A percentile compares a stretch with the other conserved stretches of the same genome.
These are phyloP conservation scores for Drosophila kepulauana DNA, from an alignment of 1,140 invertebrate genomes.

Conservation along the genomic window DNA sequence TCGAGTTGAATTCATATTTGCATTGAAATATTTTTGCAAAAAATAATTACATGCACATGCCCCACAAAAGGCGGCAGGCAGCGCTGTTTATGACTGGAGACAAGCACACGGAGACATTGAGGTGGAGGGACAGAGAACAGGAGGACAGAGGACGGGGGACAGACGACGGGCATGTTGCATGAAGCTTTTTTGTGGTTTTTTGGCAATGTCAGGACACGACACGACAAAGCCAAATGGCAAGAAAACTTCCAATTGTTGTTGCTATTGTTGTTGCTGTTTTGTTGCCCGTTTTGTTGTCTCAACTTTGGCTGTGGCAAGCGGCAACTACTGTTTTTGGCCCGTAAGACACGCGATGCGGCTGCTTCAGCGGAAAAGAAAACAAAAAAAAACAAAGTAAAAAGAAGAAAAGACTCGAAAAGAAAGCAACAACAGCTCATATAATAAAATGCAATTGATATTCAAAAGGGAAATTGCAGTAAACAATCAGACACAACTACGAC, in stretches of 20 bases:
- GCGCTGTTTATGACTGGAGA: constrained; percentile 72
- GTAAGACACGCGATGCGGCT: constrained; percentile 55
- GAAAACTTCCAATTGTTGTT: constrained; percentile 39
- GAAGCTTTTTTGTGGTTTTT: constrained; percentile 65
- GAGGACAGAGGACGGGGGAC: constrained; percentile 20
- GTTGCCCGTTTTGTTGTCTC: constrained; percentile 12
- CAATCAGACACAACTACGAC: constrained; percentile 36
- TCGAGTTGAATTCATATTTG: constrained; percentile 44
- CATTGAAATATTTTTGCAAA: constrained; percentile 76
- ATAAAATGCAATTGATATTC: constrained; percentile 79
- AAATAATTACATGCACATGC: constrained; percentile 82
- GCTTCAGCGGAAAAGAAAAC: constrained; percentile 36
- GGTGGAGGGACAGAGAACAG: constrained; percentile 22
- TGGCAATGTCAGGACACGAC: constrained; percentile 72
- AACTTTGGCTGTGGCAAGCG: constrained; percentile 22
- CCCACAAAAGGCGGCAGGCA: constrained; percentile 50
- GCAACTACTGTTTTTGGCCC: constrained; percentile 50
- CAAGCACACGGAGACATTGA: constrained; percentile 25
- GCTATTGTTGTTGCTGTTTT: background rate
- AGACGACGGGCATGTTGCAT: constrained; percentile 45
- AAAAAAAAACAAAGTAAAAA: constrained; percentile 10
- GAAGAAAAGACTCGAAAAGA: constrained; percentile 3
- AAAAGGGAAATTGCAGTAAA: constrained; percentile 71
- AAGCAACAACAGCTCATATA: constrained; percentile 42
- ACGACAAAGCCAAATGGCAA: constrained; percentile 64